A percentile compares a stretch with the other conserved stretches of the same genome.
phyloP scores from a whole-genome alignment of 1,140 invertebrate genomes.

The Dryas iulia region DNA sequence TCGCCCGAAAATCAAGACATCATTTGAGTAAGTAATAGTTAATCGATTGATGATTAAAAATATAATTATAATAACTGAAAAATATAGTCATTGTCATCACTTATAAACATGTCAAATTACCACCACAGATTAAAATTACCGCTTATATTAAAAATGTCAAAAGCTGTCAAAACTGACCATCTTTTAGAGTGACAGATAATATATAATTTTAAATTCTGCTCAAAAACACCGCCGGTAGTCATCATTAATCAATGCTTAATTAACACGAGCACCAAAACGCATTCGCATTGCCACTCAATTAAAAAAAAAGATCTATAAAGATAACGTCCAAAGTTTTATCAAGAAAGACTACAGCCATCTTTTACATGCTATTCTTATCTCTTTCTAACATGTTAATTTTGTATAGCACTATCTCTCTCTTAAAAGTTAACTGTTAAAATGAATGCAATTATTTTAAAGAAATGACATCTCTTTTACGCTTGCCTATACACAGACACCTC shows the following conservation, averaged over 20 bases:
- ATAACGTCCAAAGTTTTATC: slow-evolving; percentile 55
- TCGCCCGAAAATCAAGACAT: too few relatives aligned
- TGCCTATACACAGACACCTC: background rate
- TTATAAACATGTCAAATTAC: too few relatives aligned
- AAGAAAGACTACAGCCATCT: slow-evolving; percentile 38
- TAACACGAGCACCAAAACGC: slow-evolving; percentile 48
- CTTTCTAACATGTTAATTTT: slow-evolving; percentile 22
- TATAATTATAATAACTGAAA: too few relatives aligned
- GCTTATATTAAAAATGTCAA: slow-evolving; percentile 7
- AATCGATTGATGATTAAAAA: too few relatives aligned
- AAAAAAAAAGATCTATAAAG: slow-evolving; percentile 56
- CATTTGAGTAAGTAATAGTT: too few relatives aligned
- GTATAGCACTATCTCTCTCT: slow-evolving; percentile 18
- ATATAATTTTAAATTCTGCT: slow-evolving; percentile 41
- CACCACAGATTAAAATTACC: slow-evolving; percentile 2
- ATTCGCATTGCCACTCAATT: slow-evolving; percentile 58
- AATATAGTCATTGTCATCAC: too few relatives aligned
- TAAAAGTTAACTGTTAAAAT: slow-evolving; percentile 11
- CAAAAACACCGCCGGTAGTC: slow-evolving; percentile 49
- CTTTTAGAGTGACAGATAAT: background rate
- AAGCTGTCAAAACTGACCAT: background rate
- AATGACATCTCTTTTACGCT: slow-evolving; percentile 34
- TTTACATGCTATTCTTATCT: slow-evolving; percentile 35
- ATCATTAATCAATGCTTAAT: slow-evolving; percentile 66
- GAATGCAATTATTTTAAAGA: slow-evolving; percentile 23